Evolutionary conservation across 92 coral and sea anemone genomes (phyloP).

Genomic region (Bergia puertoricense): DNA sequence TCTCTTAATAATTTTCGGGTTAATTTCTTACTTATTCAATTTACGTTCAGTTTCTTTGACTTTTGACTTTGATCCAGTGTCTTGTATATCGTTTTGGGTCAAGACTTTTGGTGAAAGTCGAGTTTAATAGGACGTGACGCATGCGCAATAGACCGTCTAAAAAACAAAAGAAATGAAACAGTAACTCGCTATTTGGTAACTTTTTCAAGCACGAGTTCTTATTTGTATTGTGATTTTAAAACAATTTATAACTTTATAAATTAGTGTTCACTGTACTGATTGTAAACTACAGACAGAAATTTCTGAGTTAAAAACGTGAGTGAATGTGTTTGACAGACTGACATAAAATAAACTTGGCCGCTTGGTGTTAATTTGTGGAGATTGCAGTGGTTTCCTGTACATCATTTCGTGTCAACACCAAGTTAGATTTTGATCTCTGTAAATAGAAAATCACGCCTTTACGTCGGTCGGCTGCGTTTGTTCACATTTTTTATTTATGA

Average conservation of each 20-base stretch:
- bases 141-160: neutral
- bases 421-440: slow-evolving; percentile 16
- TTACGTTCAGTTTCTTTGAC: too few relatives aligned
- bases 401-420: slow-evolving; percentile 22
- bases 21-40: too few relatives aligned
- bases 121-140: neutral
- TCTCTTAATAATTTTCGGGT: too few relatives aligned
- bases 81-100: neutral
- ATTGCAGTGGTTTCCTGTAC: slow-evolving; percentile 8
- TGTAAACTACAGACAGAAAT: neutral
- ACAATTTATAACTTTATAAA: neutral
- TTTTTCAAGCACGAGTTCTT: neutral
- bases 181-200: neutral
- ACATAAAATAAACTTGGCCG: neutral
- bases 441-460: neutral
- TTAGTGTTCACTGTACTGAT: neutral
- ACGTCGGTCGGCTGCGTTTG: slow-evolving; percentile 20
- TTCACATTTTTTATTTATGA: neutral
- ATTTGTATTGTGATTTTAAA: too few relatives aligned
- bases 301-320: neutral
- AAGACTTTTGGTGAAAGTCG: too few relatives aligned
- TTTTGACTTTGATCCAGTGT: too few relatives aligned
- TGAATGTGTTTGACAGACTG: neutral
- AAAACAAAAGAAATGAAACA: neutral
- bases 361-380: neutral